Base-by-base conservation (phyloP, 2,113 vertebrate species). In the Morone saxatilis region DNA sequence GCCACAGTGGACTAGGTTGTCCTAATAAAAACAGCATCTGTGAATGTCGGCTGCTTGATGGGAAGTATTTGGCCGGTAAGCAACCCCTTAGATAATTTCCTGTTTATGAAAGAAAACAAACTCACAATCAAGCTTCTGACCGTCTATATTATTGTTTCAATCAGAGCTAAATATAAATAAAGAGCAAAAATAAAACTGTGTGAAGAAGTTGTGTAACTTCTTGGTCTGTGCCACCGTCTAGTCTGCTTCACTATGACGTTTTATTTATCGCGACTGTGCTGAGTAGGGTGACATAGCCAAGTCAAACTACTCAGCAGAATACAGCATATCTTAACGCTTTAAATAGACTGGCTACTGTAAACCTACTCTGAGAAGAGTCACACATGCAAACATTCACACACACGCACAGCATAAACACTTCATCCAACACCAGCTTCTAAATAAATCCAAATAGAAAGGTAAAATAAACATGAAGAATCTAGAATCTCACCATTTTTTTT, bases 291-390 rank as follows among this genome's bases (percentile, higher is more conserved):
- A 89, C 86, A 89, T 36, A 31, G 91, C 84, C 88, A 87, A 91
- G 86, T 91, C 85, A 86, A 89, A 91, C 88, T 86, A 75, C 88
- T 91, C 89, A 72, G 92, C 92, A 89, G 85, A 93, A 89, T 62
- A 78, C 86, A 56, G 70, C 92, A 80, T 92, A 82, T 92, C 89
- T 91, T 31, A 69, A n/a, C 25, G 53, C 80, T 90, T 91, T 89
- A 86, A 92, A 93, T 94, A 94, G 88, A 68, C 20, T 0, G 2
- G 85, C 83, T 88, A 87, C 91, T 90, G 89, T 89, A 92, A 92
- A 86, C 88, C 70, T 68, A 89, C 83, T 89, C 85, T 60, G 57
- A 83, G 74, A 84, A 50, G 63, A 82, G 85, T 78, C 84, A 85
- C 86, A 84, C 79, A 83, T 66, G 81, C 87, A 86, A 81, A 91